phyloP scores from a whole-genome alignment of 2,888 invertebrate genomes.

The Tinea semifulvella region DNA sequence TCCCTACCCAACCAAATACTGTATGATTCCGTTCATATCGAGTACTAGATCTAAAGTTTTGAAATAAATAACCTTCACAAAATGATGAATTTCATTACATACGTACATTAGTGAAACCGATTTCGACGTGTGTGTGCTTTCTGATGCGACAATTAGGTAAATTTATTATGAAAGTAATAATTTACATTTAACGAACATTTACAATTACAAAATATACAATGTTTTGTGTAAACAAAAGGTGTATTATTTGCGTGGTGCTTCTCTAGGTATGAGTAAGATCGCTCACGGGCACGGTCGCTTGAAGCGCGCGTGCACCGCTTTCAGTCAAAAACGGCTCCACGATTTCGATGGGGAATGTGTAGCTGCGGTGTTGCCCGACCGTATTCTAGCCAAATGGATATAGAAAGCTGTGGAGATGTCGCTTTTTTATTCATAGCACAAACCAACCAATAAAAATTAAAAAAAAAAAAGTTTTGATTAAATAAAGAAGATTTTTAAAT shows the following conservation, averaged over 20 bases:
- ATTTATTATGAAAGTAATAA: too few species aligned
- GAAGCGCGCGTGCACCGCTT: conserved; percentile 54
- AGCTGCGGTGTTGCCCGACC: conserved; percentile 40
- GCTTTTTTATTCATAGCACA: not conserved
- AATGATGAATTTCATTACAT: too few species aligned
- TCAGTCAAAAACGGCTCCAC: conserved; percentile 61
- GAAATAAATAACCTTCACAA: too few species aligned
- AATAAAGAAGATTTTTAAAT: not conserved
- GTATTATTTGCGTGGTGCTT: conserved; percentile 1
- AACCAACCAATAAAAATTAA: not conserved
- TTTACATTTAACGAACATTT: too few species aligned
- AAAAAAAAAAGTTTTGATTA: too few species aligned
- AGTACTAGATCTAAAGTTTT: too few species aligned
- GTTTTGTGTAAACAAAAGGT: conserved; percentile 1
- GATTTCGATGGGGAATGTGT: conserved; percentile 46
- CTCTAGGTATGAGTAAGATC: conserved; percentile 9
- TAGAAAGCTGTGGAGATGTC: conserved; percentile 30
- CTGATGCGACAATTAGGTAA: too few species aligned
- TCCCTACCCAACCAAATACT: too few species aligned
- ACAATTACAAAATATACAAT: too few species aligned
- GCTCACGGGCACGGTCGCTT: conserved; percentile 10
- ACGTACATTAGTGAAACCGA: too few species aligned
- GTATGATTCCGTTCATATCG: too few species aligned
- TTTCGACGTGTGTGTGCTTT: too few species aligned
- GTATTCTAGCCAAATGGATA: conserved; percentile 29